Evolutionary conservation across 2,888 invertebrate species (phyloP), one percentile per base, ranked within the genome.

Genomic region (Toxonevra muliebris): DNA sequence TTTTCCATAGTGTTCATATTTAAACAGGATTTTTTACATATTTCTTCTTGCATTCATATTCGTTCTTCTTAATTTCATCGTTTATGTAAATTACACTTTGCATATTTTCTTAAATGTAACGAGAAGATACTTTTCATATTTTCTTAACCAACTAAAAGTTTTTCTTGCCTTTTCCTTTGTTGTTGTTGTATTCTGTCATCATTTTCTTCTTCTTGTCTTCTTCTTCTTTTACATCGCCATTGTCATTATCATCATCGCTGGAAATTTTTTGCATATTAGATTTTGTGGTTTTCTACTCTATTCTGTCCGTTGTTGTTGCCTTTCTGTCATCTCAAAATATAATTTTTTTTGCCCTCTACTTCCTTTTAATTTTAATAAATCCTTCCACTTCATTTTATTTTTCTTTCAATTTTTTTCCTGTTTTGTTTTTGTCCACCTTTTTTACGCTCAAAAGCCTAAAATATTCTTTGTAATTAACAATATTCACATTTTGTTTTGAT

Each of bases 391-490:
- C 50, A 30, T 60, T 60, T 48, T 41, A 45, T 55, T 30, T 55
- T 30, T 30, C 30, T 30, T 30, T 4, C 2, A 30, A 30, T 30
- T 30, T 30, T 2, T 30, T 4, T 7, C 30, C 30, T 4, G 30
- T 30, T n/a, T n/a, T n/a, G n/a, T n/a, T n/a, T n/a, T 30, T 30
- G 30, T 30, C 30, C 30, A 30, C 30, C 30, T 30, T 30, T 30
- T 30, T 61, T 41, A 2, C 41, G 41, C n/a, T 53, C 41, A 40
- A 8, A 40, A 30, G 52, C 15, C 12, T 62, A 19, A 58, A 41
- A 48, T 65, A 59, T 65, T 58, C 55, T 55, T 50, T 60, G 42
- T 61, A 64, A 68, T 64, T 69, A 69, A 58, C 68, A 52, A 61
- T 61, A 61, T 58, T 41, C 64, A 19, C 40, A 19, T 66, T 66